Evolutionary conservation across 2,888 invertebrate genomes (phyloP), one percentile per base, ranked within the genome.

Genomic region (Dasypogon diadema): DNA sequence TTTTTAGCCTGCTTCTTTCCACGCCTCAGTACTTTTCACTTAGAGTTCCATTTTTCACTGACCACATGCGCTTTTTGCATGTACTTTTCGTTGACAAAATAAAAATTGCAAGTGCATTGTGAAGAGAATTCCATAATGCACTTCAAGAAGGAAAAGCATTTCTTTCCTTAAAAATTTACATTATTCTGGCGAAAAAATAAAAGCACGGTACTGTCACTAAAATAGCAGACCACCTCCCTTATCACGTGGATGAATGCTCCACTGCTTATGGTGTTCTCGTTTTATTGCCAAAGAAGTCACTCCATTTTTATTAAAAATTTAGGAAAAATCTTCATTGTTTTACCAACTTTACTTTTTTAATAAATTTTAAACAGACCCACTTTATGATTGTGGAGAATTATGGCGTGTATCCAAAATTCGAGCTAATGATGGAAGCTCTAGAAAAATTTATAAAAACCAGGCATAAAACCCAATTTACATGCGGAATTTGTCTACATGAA

Each of bases 111-210:
- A 30, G 4, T 30, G 3, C 4, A 30, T 5, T 30, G 30, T 3
- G 8, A 30, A 30, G 3, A 5, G 42, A 42, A 42, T 42, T 12
- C 42, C 42, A 2, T 42, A 12, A 37, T 60, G 37, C 6, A 60
- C 18, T 34, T n/a, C 22, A 12, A 60, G 8, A 18, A 21, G 16
- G 34, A 37, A 60, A 37, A 60, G 60, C 60, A 60, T 60, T 60
- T 60, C 37, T 60, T 60, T 60, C 37, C 21, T 58, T 60, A 60
- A 60, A 60, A 60, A 60, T 60, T 60, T 26, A 60, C 34, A 12
- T 30, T 37, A 16, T 26, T 60, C 37, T 0, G n/a, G 42, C 12
- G n/a, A n/a, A 0, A 42, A n/a, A 42, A 0, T 12, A 42, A 42
- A 42, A 8, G 30, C 30, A 30, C 3, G 8, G 8, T 30, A 30